Percentiles rank a stretch among this genome's conserved stretches.
Conservation (phyloP, 1,140 invertebrate genomes). For the Mercenaria mercenaria region DNA sequence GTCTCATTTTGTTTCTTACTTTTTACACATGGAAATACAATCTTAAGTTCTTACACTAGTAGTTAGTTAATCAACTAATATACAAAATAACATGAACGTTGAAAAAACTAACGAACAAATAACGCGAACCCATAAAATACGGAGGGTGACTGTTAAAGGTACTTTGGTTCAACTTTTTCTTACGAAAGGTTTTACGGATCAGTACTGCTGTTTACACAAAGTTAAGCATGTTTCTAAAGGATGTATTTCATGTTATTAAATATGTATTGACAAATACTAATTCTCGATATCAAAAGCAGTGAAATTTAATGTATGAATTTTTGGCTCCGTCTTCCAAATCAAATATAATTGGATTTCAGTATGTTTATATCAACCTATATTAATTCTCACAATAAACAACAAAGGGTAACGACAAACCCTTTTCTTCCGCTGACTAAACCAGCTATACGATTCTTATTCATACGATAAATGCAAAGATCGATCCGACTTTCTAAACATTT, state of each 20-base stretch:
- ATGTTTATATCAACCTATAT: background rate
- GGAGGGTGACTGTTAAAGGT: no score
- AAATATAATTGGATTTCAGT: conserved; percentile 24
- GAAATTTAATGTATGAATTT: conserved; percentile 1
- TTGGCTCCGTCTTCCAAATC: background rate
- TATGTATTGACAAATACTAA: background rate
- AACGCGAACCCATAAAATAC: background rate
- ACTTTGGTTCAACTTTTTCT: no score
- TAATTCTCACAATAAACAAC: conserved; percentile 3
- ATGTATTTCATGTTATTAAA: background rate
- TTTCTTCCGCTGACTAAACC: background rate
- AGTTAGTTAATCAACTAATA: no score
- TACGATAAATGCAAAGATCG: background rate
- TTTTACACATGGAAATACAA: no score
- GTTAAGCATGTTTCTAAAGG: background rate
- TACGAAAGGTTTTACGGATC: background rate
- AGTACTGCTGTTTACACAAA: background rate
- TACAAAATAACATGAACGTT: no score
- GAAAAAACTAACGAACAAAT: no score
- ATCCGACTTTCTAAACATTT: background rate
- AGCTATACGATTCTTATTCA: background rate
- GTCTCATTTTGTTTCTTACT: no score
- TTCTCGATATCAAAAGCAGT: background rate
- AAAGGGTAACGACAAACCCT: conserved; percentile 14
- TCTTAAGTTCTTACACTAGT: no score